These are phyloP conservation scores for Pterocles orientalis DNA, from an alignment of 2,113 vertebrate species.

Conservation along the genomic window DNA sequence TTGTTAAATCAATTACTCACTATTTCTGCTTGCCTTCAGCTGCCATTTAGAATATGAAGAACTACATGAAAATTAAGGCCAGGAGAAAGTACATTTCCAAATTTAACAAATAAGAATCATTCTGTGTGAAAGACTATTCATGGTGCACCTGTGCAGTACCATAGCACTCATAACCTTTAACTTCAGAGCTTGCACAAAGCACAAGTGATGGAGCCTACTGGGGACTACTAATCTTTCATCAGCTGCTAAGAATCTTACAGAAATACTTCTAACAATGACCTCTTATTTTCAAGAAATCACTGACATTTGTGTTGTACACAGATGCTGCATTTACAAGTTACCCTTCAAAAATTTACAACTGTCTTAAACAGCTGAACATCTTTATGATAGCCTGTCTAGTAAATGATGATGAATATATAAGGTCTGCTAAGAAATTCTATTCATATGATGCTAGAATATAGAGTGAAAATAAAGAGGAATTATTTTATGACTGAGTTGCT, in stretches of 20 bases:
- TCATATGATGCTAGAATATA: not conserved
- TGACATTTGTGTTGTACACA: not conserved
- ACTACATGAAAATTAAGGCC: constrained; percentile 65
- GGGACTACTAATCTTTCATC: constrained; percentile 33
- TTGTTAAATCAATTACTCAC: constrained; percentile 81
- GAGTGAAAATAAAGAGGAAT: not conserved
- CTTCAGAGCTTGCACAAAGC: not conserved
- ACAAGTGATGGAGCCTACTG: constrained; percentile 19
- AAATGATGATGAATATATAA: not conserved
- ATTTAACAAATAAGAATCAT: constrained; percentile 65
- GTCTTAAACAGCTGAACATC: not conserved
- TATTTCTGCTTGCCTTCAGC: constrained; percentile 69
- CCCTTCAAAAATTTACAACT: not conserved
- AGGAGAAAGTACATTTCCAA: constrained; percentile 57
- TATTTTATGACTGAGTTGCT: not conserved
- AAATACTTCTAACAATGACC: constrained; percentile 38
- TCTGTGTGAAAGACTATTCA: constrained; percentile 49
- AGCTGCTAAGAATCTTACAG: not conserved
- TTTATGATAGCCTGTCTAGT: not conserved
- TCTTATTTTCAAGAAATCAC: constrained; percentile 19
- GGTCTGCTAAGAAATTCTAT: not conserved
- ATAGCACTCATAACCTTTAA: constrained; percentile 38
- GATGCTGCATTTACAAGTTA: not conserved
- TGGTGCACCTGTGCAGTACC: not conserved
- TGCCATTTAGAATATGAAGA: constrained; percentile 69